Evolutionary conservation across 92 coral and sea anemone species (phyloP), one percentile per base, ranked within the genome.

Genomic region (Parazoanthus swiftii): DNA sequence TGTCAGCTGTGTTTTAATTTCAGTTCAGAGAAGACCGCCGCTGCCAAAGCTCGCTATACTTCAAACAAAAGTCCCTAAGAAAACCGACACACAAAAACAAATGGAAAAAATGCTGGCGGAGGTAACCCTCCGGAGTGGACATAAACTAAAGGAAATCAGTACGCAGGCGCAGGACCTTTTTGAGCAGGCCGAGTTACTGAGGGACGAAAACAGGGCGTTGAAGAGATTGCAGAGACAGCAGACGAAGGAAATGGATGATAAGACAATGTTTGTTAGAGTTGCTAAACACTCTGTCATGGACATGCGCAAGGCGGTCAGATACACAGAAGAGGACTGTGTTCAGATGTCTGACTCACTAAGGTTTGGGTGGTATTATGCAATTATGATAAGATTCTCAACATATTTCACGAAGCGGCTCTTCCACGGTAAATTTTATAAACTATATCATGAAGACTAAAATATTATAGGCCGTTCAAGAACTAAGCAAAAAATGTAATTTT

Each of bases 41-140:
- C 11, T 71, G 16, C 87, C 65, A 10, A 84, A 48, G 25, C 77
- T 82, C 14, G 33, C 76, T 68, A 68, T 84, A 84, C 87, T 84
- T 42, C 87, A 70, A 29, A 71, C 65, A 29, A 84, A 70, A 51
- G 6, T 23, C 14, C 79, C 87, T 6, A 73, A 84, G 68, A 84
- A 84, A 56, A 84, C 87, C 20, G 15, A 51, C 65, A 48, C 79
- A 13, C 59, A 39, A 26, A 14, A 68, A 43, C 87, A 84, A 71
- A 84, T 84, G 87, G 87, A 84, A 48, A 84, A 84, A 70, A 71
- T 84, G 48, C 87, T 84, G 0, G 78, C 74, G 42, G 87, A 84
- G 25, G 87, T 84, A 43, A 70, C 87, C 14, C 87, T 84, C 26
- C 87, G 87, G 42, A 84, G 87, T 68, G 66, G 68, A 11, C 87